phyloP scores from a whole-genome alignment of 2,113 vertebrate genomes.

The Tenrec ecaudatus region DNA sequence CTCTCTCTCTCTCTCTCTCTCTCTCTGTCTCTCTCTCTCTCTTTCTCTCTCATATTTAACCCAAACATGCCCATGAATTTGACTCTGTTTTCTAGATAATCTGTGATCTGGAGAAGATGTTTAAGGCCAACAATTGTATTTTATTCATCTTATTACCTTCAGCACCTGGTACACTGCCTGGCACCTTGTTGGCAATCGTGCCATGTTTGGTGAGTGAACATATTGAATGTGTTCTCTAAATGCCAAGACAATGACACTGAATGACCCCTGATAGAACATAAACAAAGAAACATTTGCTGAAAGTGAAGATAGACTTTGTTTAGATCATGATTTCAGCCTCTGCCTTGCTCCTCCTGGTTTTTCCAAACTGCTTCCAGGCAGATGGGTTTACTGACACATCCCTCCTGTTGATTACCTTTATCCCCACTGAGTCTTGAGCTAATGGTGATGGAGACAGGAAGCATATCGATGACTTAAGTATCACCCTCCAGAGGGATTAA shows the following conservation, averaged over 20 bases:
- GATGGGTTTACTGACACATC: background rate
- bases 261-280: background rate
- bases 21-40: no score
- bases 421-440: background rate
- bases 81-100: background rate
- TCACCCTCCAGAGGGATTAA: background rate
- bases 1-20: no score
- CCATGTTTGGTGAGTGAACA: background rate
- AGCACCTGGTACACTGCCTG: background rate
- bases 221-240: background rate
- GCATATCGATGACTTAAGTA: background rate
- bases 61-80: background rate
- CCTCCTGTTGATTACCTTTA: background rate
- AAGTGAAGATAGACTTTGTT: background rate
- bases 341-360: background rate
- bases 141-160: background rate
- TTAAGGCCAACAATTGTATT: background rate
- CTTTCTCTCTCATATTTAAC: conserved; percentile 19
- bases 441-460: background rate
- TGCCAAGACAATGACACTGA: background rate
- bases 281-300: background rate
- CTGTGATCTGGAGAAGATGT: background rate
- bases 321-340: background rate
- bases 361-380: background rate
- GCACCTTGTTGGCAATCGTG: background rate